These are phyloP conservation scores for Cassiopea andromeda DNA, from an alignment of 30 jellyfish, hydroid and myxozoan species.

Conservation along the genomic window DNA sequence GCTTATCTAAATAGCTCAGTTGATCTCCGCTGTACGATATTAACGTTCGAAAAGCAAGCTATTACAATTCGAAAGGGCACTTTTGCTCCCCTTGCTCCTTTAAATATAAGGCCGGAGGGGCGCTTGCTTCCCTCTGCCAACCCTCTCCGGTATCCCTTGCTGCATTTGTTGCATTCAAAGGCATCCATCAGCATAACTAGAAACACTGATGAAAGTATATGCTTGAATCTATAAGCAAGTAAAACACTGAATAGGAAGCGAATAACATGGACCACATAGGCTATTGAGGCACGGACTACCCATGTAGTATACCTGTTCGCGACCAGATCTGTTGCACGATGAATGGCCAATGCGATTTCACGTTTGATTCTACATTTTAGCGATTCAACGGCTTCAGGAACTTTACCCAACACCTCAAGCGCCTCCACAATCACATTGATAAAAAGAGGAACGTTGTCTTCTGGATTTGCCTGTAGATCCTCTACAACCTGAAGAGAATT, in stretches of 20 bases:
- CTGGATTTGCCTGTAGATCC: constrained; percentile 92
- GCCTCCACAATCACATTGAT: constrained; percentile 77
- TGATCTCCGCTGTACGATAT: too few species aligned
- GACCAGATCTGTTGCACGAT: constrained; percentile 87
- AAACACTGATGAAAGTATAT: background rate
- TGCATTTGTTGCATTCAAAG: too few species aligned
- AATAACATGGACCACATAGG: background rate
- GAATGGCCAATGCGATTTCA: constrained; percentile 86
- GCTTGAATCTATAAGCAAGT: background rate
- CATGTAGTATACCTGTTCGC: constrained; percentile 62
- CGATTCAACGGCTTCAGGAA: constrained; percentile 95
- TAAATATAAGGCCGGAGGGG: too few species aligned
- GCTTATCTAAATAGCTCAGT: too few species aligned
- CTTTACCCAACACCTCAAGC: constrained; percentile 76
- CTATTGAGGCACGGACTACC: background rate
- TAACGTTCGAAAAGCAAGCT: too few species aligned
- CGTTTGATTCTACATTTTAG: constrained; percentile 83
- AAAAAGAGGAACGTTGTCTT: constrained; percentile 77
- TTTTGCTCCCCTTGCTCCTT: too few species aligned
- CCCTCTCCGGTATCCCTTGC: too few species aligned
- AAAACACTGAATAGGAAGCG: background rate
- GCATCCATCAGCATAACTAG: too few species aligned
- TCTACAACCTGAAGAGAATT: constrained; percentile 48
- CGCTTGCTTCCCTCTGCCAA: too few species aligned
- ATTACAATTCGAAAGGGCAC: too few species aligned